Evolutionary conservation across 1,140 invertebrate genomes (phyloP), one percentile per base, ranked within the genome.

Genomic region (Cydia strobilella): DNA sequence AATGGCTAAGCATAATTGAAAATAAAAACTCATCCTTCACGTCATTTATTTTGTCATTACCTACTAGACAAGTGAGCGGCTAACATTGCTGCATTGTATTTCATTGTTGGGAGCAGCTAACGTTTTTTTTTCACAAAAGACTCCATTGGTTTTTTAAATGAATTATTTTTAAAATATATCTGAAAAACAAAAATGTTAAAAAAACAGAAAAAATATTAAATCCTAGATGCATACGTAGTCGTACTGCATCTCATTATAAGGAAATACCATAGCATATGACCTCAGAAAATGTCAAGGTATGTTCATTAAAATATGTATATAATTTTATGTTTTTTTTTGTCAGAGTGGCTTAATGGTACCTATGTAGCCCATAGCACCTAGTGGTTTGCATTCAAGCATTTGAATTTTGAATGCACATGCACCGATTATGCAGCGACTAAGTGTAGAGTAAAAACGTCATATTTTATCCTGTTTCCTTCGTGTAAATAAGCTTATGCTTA

Each of bases 81-180:
- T 42, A 42, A 9, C 39, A 0, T 13, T 18, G 48, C 3, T n/a
- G n/a, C 12, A 15, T 45, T 39, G 35, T 10, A 9, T 39, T 39
- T 39, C 12, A 45, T 45, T 45, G 13, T 45, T 45, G 10, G 10
- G 42, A 15, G 42, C 35, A n/a, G 25, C 0, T 45, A 63, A 20
- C 9, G 7, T 62, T n/a, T n/a, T 39, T 42, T 69, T 42, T 69
- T 69, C 63, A 69, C 65, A 69, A 69, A 69, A 39, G 65, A 69
- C 35, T 39, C n/a, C 27, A 69, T 42, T 20, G 65, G 31, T 20
- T 39, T 18, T 39, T 42, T n/a, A 1, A 42, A 69, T 69, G 65
- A 69, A 39, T 35, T 69, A 69, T 51, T 15, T 23, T 59, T 9
- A 20, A 7, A 9, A 1, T 59, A 23, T 0, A 23, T 18, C n/a